Percentiles rank a stretch among this genome's conserved stretches.
Conservation (phyloP, 2,888 invertebrate species). For the Antheraea yamamai region DNA sequence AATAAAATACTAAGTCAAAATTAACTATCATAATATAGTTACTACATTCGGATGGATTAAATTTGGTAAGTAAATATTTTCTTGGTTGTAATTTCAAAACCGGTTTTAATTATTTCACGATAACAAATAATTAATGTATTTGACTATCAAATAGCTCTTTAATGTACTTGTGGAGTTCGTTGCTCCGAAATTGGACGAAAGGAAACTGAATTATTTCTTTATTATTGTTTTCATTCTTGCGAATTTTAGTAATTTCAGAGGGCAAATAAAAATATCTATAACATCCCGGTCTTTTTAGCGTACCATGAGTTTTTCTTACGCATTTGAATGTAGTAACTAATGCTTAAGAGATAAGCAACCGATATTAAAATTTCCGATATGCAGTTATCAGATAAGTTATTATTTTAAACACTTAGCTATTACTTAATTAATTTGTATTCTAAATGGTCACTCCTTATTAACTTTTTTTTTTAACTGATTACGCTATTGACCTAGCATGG, state of each 20-base stretch:
- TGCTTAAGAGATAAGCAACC: too few species aligned
- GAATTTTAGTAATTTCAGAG: neutral
- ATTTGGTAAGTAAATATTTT: conserved; percentile 9
- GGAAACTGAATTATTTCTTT: neutral
- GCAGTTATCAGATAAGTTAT: too few species aligned
- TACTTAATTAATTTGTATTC: too few species aligned
- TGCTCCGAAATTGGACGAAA: neutral
- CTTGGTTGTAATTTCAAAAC: neutral
- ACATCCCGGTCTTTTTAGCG: too few species aligned
- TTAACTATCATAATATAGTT: neutral
- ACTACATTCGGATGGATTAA: neutral
- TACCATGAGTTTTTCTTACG: too few species aligned
- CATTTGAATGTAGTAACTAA: too few species aligned
- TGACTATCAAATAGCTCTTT: neutral
- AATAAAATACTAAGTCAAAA: conserved; percentile 21
- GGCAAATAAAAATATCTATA: neutral
- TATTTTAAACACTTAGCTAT: too few species aligned
- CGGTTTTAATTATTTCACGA: neutral
- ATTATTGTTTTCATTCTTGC: neutral
- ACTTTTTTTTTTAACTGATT: too few species aligned
- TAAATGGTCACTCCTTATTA: too few species aligned
- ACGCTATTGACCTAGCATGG: too few species aligned
- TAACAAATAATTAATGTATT: neutral
- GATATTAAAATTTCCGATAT: too few species aligned
- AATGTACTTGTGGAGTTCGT: neutral